Conservation (phyloP, 2,113 vertebrate genomes). For the Synodontis membranacea region DNA sequence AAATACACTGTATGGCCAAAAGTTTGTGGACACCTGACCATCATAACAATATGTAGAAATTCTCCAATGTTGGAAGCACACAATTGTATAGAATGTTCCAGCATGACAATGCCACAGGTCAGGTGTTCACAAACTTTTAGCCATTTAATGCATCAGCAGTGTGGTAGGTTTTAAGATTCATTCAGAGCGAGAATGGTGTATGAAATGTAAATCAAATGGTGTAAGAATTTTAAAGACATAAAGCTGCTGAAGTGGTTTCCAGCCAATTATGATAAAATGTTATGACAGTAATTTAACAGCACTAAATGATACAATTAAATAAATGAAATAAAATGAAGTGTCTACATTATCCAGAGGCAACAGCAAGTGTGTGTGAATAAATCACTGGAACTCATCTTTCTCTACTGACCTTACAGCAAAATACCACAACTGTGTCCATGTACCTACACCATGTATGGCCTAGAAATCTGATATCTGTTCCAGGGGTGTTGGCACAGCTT, state of each 20-base stretch:
- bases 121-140: background rate
- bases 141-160: background rate
- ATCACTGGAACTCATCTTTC: background rate
- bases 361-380: background rate
- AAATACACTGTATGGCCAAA: background rate
- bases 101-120: background rate
- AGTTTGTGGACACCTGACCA: background rate
- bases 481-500: slow-evolving; percentile 5
- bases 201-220: background rate
- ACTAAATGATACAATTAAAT: background rate
- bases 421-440: background rate
- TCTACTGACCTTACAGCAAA: slow-evolving; percentile 1
- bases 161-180: no score
- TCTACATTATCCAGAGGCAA: background rate
- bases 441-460: background rate
- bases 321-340: background rate
- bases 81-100: background rate
- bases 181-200: background rate
- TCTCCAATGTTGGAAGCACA: background rate
- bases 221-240: background rate
- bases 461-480: background rate
- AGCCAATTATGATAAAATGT: background rate
- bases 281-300: background rate
- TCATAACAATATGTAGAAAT: background rate
- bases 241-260: background rate